Base-by-base conservation (phyloP, 2,888 invertebrate species). In the Drosophila macrospina region DNA sequence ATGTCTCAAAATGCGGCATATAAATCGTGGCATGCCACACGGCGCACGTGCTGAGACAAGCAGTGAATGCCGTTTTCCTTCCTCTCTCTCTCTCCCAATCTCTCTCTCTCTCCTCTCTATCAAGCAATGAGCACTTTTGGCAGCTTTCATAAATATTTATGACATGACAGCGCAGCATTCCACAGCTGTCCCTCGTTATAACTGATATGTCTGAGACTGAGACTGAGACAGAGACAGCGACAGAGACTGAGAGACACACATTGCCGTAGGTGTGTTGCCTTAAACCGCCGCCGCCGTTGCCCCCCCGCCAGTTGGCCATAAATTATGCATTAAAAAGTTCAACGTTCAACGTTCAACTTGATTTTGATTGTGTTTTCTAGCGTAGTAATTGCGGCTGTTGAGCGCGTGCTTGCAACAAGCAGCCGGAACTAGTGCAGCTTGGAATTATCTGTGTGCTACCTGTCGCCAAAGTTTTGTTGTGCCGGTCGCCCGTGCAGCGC, bases 321-420 rank as follows among this genome's bases (percentile, higher is more conserved):
- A 84, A 88, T 86, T 88, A 86, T 84, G 84, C 84, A 88, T 84
- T 80, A 86, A 86, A 84, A 86, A 88, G 89, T 84, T 88, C 87
- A 74, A 64, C 81, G 89, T 84, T 88, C 87, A 74, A 64, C 81
- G 72, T 84, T 80, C 81, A 88, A 77, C 84, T 83, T 72, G 81
- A 78, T 86, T 84, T 80, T 80, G 80, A 84, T 86, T 84, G 84
- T 88, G 85, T 83, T 71, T 65, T 66, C 70, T 69, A 65, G 72
- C 71, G 37, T 36, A 51, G 80, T 67, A 79, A 79, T 67, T 72
- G 83, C 52, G 73, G 68, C 63, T 16, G 63, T 16, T 56, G 39
- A 67, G 42, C 61, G 66, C 65, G 64, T 61, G 76, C 45, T 32
- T 54, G 30, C 56, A 41, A 36, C 20, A 51, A n/a, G 50, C 47